A percentile compares a stretch with the other conserved stretches of the same genome.
Evolutionary conservation across 1,140 invertebrate genomes (phyloP).

Genomic region (Drosophila santomea): DNA sequence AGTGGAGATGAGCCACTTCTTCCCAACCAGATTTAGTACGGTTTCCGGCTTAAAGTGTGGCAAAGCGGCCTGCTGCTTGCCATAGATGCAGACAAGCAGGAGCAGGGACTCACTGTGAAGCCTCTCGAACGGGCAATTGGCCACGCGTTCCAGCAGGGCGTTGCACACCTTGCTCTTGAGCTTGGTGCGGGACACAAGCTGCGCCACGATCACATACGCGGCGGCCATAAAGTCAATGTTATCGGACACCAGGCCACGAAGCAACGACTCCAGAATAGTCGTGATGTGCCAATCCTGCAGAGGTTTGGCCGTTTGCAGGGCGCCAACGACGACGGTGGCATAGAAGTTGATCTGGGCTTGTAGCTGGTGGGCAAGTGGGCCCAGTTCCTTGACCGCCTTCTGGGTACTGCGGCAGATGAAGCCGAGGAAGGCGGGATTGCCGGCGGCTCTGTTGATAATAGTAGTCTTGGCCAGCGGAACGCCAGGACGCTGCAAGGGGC

Average conservation of each 20-base stretch:
- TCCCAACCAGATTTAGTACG: slow-evolving; percentile 61
- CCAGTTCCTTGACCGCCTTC: slow-evolving; percentile 88
- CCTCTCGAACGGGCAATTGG: slow-evolving; percentile 63
- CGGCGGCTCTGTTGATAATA: slow-evolving; percentile 90
- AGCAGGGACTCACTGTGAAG: slow-evolving; percentile 84
- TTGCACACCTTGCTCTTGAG: slow-evolving; percentile 88
- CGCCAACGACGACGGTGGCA: slow-evolving; percentile 89
- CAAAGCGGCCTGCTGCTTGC: slow-evolving; percentile 85
- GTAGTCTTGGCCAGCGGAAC: slow-evolving; percentile 89
- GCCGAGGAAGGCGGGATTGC: slow-evolving; percentile 89
- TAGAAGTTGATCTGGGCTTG: slow-evolving; percentile 92
- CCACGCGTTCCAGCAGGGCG: slow-evolving; percentile 71
- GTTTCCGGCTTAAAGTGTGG: slow-evolving; percentile 76
- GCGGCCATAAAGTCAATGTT: slow-evolving; percentile 90
- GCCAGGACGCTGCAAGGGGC: slow-evolving; percentile 90
- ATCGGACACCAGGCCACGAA: slow-evolving; percentile 89
- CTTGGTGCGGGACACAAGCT: slow-evolving; percentile 88
- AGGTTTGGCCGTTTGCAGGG: slow-evolving; percentile 86
- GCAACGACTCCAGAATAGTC: slow-evolving; percentile 89
- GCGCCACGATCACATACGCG: slow-evolving; percentile 90
- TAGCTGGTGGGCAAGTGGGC: slow-evolving; percentile 86
- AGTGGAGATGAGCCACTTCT: slow-evolving; percentile 63
- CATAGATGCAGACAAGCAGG: slow-evolving; percentile 87
- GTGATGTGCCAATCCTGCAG: slow-evolving; percentile 90
- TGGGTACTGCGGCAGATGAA: slow-evolving; percentile 90